Evolutionary conservation across 1,140 invertebrate genomes (phyloP).

Genomic region (Euura saliciscinereae): DNA sequence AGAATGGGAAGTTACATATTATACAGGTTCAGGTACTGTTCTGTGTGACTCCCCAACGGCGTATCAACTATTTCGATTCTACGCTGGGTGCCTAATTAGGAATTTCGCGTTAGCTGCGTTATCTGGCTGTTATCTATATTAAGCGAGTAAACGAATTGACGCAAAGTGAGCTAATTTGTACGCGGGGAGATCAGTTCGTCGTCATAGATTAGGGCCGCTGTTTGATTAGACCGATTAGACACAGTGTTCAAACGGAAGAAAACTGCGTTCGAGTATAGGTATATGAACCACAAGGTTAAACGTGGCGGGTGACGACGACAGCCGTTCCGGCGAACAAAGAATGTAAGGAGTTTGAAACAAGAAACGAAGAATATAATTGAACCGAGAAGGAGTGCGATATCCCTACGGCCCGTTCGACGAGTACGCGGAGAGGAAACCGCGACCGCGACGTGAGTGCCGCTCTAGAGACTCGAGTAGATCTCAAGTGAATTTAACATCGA

Average conservation of each 20-base stretch:
- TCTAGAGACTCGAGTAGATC: slow-evolving; percentile 7
- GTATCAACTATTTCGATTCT: too few relatives aligned
- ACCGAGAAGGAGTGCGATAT: too few relatives aligned
- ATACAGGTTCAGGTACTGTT: neutral
- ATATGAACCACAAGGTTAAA: neutral
- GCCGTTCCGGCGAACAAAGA: neutral
- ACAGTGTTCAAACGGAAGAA: neutral
- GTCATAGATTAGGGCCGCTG: neutral
- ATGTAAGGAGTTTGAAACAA: too few relatives aligned
- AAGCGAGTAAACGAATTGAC: neutral
- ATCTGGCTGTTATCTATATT: neutral
- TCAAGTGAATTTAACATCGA: slow-evolving; percentile 5
- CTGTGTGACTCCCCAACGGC: neutral
- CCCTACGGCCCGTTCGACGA: too few relatives aligned
- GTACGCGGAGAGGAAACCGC: neutral
- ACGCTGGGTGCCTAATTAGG: too few relatives aligned
- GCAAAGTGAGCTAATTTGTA: neutral
- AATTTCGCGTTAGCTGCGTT: too few relatives aligned
- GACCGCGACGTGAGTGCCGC: slow-evolving; percentile 1
- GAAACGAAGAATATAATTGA: too few relatives aligned
- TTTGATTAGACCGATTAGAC: neutral
- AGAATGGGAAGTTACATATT: neutral
- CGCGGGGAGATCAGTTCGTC: neutral
- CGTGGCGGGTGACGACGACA: neutral
- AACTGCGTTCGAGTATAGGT: neutral